A percentile compares a stretch with the other conserved stretches of the same genome.
Conservation (phyloP, 2,113 vertebrate species). For the Protobothrops flavoviridis region DNA sequence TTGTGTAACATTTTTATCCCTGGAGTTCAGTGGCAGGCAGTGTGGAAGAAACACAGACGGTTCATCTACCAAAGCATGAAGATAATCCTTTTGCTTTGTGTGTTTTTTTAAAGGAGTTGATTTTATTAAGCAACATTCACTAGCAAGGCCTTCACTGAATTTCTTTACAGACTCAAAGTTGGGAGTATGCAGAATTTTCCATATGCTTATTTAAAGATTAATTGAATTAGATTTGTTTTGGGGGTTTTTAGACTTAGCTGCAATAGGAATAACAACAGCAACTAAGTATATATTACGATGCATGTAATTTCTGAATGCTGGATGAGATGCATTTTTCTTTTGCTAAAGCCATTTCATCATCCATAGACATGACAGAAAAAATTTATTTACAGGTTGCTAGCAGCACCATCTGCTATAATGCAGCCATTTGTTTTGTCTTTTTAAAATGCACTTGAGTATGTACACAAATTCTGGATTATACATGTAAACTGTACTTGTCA, state of each 20-base stretch:
- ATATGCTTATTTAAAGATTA: conserved; percentile 5
- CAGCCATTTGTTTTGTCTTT: background rate
- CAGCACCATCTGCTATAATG: background rate
- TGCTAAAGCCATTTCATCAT: background rate
- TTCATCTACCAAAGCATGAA: background rate
- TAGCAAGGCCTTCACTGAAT: background rate
- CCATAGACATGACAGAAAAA: background rate
- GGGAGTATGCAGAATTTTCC: background rate
- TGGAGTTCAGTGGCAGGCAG: background rate
- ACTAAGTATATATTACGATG: background rate
- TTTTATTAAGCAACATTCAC: background rate
- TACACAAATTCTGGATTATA: background rate
- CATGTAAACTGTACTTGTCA: background rate
- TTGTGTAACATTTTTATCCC: conserved; percentile 2
- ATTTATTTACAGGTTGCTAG: background rate
- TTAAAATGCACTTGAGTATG: background rate
- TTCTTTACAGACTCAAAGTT: background rate
- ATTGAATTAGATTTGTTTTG: background rate
- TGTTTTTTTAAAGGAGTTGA: background rate
- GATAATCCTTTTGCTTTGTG: background rate
- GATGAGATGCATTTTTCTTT: background rate
- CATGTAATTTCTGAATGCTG: background rate
- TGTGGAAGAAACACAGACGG: background rate
- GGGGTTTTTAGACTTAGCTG: background rate
- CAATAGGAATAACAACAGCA: background rate